Evolutionary conservation across 2,113 vertebrate genomes (phyloP).

Genomic region (Cyprinodon tularosa): DNA sequence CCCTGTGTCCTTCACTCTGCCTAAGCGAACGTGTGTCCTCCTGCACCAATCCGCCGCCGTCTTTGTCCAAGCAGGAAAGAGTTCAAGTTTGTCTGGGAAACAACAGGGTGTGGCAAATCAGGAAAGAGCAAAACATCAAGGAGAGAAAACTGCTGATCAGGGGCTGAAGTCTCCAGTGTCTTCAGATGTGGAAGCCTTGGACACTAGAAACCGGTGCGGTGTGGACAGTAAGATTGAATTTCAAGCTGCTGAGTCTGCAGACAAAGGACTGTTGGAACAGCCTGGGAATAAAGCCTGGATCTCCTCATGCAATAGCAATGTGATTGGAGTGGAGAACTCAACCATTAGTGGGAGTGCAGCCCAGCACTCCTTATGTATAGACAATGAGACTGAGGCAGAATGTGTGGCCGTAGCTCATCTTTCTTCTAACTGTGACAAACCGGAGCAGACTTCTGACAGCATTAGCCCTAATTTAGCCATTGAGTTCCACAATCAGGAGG

Average conservation of each 20-base stretch:
- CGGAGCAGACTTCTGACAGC: constrained; percentile 16
- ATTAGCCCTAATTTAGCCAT: constrained; percentile 8
- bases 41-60: constrained; percentile 71
- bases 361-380: constrained; percentile 42
- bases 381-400: constrained; percentile 33
- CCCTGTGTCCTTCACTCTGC: constrained; percentile 72
- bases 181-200: constrained; percentile 25
- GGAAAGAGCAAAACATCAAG: constrained; percentile 31
- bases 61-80: constrained; percentile 63
- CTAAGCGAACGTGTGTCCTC: constrained; percentile 70
- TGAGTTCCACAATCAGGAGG: background rate
- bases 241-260: constrained; percentile 23
- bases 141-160: constrained; percentile 20
- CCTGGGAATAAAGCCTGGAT: constrained; percentile 33
- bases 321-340: constrained; percentile 25
- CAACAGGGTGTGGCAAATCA: constrained; percentile 3
- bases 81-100: constrained; percentile 33
- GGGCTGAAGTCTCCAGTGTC: constrained; percentile 30
- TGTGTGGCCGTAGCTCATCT: constrained; percentile 35
- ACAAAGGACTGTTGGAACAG: constrained; percentile 17
- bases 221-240: constrained; percentile 39
- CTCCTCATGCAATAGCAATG: constrained; percentile 46
- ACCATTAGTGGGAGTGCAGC: constrained; percentile 22
- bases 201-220: constrained; percentile 43
- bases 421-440: constrained; percentile 29